Base-by-base conservation (phyloP, 1,140 invertebrate species). In the Zaprionus gabonicus region DNA sequence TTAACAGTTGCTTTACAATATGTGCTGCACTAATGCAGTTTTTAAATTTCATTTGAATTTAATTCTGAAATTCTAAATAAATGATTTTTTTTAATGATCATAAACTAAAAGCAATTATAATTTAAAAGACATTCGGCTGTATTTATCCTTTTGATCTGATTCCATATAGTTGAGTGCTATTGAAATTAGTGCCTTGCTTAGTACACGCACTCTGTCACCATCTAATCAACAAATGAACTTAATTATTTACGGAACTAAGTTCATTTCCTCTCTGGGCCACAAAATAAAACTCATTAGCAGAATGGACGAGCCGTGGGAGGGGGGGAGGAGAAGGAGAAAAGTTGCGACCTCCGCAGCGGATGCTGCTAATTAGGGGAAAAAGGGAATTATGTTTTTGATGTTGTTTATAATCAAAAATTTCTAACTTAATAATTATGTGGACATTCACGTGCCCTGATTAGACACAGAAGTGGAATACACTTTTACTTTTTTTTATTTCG, bases 161-260 rank as follows among this genome's bases (percentile, higher is more conserved):
- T 31, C 3, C 9, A 31, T 31, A 31, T 7, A 31, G 28, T 31
- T 31, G 28, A 10, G 28, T 31, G 28, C 28, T 31, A 9, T 34
- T 46, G 6, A 46, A 17, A 46, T 46, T 17, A 46, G 41, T 46
- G n/a, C 41, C n/a, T 7, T 1, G 20, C 59, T 13, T 13, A 15
- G 31, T 34, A 34, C 9, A 31, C 13, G 10, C 38, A 5, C 4
- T 38, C 34, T 41, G 51, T 49, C 23, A 68, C 51, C 55, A 31
- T 9, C 41, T 58, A 31, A 56, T 28, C 41, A 34, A 9, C 17
- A 66, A 68, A 67, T 51, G 20, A 73, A 60, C 31, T 68, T 55
- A 60, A 73, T 73, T 73, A 41, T 73, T 60, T 67, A 53, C 56
- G 64, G 56, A 73, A 53, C 34, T 53, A 17, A 59, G 27, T 71